Evolutionary conservation across 2,797 vertebrate species (phyloP).

Genomic region (Pteronotus mesoamericanus): DNA sequence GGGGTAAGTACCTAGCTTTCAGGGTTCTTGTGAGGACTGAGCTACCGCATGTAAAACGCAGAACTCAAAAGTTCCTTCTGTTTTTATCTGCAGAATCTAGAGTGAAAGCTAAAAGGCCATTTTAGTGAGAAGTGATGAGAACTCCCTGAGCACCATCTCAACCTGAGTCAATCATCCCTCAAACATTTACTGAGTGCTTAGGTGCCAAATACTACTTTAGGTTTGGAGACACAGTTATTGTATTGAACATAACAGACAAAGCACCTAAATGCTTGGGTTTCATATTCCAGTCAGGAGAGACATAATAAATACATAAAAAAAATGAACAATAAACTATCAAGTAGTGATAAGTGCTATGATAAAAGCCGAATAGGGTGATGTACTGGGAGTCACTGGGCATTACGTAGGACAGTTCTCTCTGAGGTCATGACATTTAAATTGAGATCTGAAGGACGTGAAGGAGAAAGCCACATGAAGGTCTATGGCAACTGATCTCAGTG

Average conservation of each 20-base stretch:
- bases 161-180: neutral
- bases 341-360: neutral
- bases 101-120: neutral
- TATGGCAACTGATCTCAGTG: neutral
- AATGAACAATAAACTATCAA: neutral
- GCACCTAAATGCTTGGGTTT: neutral
- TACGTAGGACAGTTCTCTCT: neutral
- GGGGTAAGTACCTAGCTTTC: neutral
- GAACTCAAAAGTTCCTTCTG: constrained; percentile 36
- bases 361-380: neutral
- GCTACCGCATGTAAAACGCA: neutral
- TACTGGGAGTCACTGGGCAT: neutral
- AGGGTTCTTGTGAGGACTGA: neutral
- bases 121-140: neutral
- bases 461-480: neutral
- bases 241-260: neutral
- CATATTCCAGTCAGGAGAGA: neutral
- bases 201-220: constrained; percentile 7
- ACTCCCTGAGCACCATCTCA: neutral
- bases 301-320: neutral
- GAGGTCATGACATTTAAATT: neutral
- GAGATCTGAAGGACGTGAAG: neutral
- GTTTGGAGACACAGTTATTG: neutral
- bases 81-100: constrained; percentile 29
- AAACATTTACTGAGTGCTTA: neutral